A percentile compares a stretch with the other conserved stretches of the same genome.
Evolutionary conservation across 2,797 vertebrate genomes (phyloP).

Genomic region (Chanos chanos): DNA sequence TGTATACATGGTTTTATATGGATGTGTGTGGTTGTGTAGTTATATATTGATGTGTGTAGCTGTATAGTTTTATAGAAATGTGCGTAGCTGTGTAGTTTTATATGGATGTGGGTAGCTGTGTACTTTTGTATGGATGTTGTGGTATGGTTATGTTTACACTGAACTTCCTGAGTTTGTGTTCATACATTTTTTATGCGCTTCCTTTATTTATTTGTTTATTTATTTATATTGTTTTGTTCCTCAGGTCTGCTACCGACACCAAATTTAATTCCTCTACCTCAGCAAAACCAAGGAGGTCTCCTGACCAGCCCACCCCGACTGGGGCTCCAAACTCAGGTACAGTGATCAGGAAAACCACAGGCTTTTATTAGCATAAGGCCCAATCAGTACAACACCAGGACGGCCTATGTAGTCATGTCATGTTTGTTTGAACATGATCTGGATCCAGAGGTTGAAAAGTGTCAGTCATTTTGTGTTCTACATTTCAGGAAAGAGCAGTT

Average conservation of each 20-base stretch:
- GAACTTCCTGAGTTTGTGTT: not conserved
- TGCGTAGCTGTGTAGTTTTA: not conserved
- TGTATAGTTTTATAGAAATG: too few species aligned
- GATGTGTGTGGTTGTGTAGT: not conserved
- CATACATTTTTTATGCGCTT: not conserved
- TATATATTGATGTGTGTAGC: not conserved
- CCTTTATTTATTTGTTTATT: not conserved
- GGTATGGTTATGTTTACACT: too few species aligned
- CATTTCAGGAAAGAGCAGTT: too few species aligned
- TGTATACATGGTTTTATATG: not conserved
- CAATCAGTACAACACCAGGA: too few species aligned
- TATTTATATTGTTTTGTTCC: not conserved
- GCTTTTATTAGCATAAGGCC: not conserved
- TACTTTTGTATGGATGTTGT: too few species aligned
- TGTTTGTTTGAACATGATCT: too few species aligned
- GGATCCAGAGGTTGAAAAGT: too few species aligned
- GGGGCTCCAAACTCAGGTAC: conserved; percentile 83
- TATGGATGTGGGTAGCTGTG: too few species aligned
- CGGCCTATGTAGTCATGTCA: too few species aligned
- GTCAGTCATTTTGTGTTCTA: too few species aligned
- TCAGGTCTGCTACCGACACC: conserved; percentile 83
- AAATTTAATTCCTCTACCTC: conserved; percentile 94
- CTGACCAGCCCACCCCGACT: conserved; percentile 78
- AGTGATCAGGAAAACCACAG: not conserved
- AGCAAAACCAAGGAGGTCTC: conserved; percentile 83